Evolutionary conservation across 2,888 invertebrate genomes (phyloP), one percentile per base, ranked within the genome.

Genomic region (Sminthurinus aureus): DNA sequence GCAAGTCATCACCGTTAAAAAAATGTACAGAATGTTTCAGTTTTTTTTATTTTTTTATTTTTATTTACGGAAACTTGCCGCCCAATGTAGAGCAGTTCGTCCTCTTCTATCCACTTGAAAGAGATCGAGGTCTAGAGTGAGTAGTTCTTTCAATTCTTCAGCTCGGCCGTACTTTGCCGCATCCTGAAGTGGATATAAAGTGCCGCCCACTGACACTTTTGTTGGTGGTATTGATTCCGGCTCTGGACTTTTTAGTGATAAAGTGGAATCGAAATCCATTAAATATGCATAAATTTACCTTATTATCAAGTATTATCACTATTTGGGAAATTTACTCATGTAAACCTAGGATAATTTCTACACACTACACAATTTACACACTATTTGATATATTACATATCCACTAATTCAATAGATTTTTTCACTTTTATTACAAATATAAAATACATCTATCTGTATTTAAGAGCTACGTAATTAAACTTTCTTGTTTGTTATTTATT

Each of bases 31-130:
- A 64, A 18, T 9, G 15, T 64, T 64, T n/a, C 9, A 9, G 1
- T 64, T 18, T 64, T 64, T 64, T 2, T n/a, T n/a, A 64, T 18
- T 18, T 18, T 64, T 64, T 64, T 2, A 2, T n/a, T 4, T 18
- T 18, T 76, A 74, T 52, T 75, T 75, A 82, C 82, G 74, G 38
- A 74, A 82, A n/a, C 64, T 20, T 9, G 71, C 78, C 0, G 83
- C 83, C 20, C 69, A 83, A 26, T 83, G 83, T 15, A 83, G 73
- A 11, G 64, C 58, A 20, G 83, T 83, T 12, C 83, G 51, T 9
- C 52, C 78, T 0, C 50, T 38, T 22, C 20, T 50, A 50, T 83
- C 83, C 11, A 58, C 0, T 24, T 66, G 50, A 26, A 77, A 71
- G 4, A 24, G 73, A 73, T 73, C 83, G 24, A 71, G 12, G 0